phyloP scores from a whole-genome alignment of 2,888 invertebrate species.

The Trilocha varians region DNA sequence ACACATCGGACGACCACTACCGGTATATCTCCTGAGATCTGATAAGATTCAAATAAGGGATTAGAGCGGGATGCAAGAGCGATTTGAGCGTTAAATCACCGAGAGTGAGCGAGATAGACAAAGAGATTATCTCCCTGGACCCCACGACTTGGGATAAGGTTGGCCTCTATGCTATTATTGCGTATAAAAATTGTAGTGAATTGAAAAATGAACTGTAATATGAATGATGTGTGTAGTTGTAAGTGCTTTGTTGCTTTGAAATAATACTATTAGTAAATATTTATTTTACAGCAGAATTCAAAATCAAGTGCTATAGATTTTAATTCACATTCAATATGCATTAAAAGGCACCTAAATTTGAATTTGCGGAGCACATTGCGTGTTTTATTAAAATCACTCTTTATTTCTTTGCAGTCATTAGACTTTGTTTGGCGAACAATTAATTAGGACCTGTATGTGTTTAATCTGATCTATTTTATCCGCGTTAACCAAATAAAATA shows the following conservation, averaged over 20 bases:
- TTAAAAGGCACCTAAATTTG: too few species aligned
- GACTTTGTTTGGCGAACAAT: too few species aligned
- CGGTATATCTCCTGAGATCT: slow-evolving; percentile 70
- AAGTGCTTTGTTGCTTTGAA: too few species aligned
- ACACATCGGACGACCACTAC: slow-evolving; percentile 53
- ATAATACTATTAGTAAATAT: too few species aligned
- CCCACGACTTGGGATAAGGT: slow-evolving; percentile 52
- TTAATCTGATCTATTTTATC: slow-evolving; percentile 1
- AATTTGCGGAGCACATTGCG: too few species aligned
- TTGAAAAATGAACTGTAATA: not conserved
- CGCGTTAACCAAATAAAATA: not conserved
- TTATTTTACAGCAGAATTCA: too few species aligned
- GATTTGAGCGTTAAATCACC: slow-evolving; percentile 52
- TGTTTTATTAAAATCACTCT: too few species aligned
- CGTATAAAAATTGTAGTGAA: not conserved
- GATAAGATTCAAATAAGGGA: slow-evolving; percentile 76
- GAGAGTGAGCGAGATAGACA: slow-evolving; percentile 44
- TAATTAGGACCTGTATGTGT: not conserved
- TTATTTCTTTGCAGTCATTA: too few species aligned
- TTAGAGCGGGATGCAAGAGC: slow-evolving; percentile 61
- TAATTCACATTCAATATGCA: too few species aligned
- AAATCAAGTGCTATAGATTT: too few species aligned
- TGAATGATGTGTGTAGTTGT: too few species aligned
- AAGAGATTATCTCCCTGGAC: slow-evolving; percentile 66
- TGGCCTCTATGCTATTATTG: slow-evolving; percentile 11